phyloP scores from a whole-genome alignment of 2,113 vertebrate species.

The Dipodomys spectabilis region DNA sequence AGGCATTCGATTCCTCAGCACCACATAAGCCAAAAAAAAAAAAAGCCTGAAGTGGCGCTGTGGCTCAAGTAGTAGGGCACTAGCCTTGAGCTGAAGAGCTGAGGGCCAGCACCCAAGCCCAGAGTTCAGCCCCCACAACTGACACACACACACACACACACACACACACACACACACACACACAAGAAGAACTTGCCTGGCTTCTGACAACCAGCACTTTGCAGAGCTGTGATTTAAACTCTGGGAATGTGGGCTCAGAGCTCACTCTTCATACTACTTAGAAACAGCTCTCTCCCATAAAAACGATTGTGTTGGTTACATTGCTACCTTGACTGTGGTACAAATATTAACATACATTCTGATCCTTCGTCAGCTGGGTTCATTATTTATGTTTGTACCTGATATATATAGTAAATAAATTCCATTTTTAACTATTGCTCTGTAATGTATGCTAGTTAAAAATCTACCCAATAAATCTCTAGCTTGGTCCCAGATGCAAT shows the following conservation, averaged over 20 bases:
- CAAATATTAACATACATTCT: constrained; percentile 38
- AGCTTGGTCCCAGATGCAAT: neutral
- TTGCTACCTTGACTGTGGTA: neutral
- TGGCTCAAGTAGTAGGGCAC: no score
- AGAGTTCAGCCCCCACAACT: no score
- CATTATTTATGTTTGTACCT: constrained; percentile 4
- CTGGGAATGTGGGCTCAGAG: neutral
- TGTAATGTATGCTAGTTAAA: constrained; percentile 48
- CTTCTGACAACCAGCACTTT: neutral
- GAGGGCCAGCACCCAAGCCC: no score
- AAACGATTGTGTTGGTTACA: neutral
- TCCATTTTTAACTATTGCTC: constrained; percentile 38
- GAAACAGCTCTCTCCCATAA: constrained; percentile 20
- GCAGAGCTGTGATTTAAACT: neutral
- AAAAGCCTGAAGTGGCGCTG: no score
- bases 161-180: no score
- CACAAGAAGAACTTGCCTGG: neutral
- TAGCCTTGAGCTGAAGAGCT: no score
- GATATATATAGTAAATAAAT: constrained; percentile 47
- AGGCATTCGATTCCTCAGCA: no score
- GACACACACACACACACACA: no score
- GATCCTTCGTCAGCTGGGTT: constrained; percentile 39
- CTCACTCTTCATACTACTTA: neutral
- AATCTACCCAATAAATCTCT: neutral
- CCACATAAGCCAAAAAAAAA: no score